phyloP scores from a whole-genome alignment of 1,140 invertebrate species.

The Drosophila yakuba region DNA sequence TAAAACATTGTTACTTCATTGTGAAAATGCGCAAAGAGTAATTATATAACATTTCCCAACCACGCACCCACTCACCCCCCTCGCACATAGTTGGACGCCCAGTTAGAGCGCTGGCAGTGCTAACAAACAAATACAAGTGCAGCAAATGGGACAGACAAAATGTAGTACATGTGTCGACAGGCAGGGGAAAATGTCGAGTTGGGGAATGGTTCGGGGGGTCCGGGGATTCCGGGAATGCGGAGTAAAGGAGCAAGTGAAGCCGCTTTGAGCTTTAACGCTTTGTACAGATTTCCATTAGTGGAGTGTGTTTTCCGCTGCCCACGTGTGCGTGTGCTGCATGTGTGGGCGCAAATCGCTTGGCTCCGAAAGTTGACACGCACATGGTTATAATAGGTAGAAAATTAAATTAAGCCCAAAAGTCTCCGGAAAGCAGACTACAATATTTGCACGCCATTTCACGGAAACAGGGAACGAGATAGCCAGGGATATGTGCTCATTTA shows the following conservation, averaged over 20 bases:
- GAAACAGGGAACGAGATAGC: neutral
- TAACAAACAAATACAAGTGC: constrained; percentile 74
- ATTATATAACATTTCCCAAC: constrained; percentile 80
- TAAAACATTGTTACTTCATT: constrained; percentile 83
- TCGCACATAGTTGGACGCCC: constrained; percentile 21
- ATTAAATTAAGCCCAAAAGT: constrained; percentile 65
- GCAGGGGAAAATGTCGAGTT: neutral
- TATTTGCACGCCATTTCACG: constrained; percentile 58
- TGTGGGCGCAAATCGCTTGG: constrained; percentile 61
- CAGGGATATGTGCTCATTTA: neutral
- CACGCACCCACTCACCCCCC: constrained; percentile 29
- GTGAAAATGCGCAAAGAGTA: constrained; percentile 82
- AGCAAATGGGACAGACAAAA: constrained; percentile 60
- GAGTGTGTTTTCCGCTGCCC: constrained; percentile 18
- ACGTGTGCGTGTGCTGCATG: constrained; percentile 17
- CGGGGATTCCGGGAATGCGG: neutral
- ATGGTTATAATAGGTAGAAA: constrained; percentile 66
- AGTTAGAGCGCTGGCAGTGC: constrained; percentile 48
- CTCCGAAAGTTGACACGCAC: constrained; percentile 76
- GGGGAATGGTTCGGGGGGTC: neutral
- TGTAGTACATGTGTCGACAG: constrained; percentile 67
- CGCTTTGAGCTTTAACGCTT: constrained; percentile 64
- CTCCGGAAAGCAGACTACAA: constrained; percentile 55
- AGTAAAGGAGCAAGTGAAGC: constrained; percentile 44
- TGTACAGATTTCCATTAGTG: constrained; percentile 44